Conservation (phyloP, 2,113 vertebrate genomes). For the Mormyrus lacerda region DNA sequence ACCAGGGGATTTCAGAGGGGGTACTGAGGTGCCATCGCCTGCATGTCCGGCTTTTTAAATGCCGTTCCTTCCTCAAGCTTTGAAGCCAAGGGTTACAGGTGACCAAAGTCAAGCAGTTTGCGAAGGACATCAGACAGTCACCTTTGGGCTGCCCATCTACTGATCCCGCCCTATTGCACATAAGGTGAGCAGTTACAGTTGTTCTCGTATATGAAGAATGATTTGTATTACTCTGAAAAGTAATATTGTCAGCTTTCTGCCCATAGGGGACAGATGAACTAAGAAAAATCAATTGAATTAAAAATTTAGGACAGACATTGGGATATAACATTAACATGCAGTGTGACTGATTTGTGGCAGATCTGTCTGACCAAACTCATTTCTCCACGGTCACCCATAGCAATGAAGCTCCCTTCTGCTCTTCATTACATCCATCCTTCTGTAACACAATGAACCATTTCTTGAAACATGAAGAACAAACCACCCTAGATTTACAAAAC, state of each 20-base stretch:
- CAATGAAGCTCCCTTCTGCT: neutral
- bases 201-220: neutral
- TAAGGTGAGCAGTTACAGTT: neutral
- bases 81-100: neutral
- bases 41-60: neutral
- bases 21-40: neutral
- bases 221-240: neutral
- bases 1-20: conserved; percentile 20
- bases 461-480: neutral
- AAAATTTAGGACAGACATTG: neutral
- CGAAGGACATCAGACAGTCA: neutral
- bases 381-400: neutral
- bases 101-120: neutral
- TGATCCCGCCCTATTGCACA: neutral
- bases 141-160: neutral
- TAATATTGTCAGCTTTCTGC: neutral
- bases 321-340: neutral
- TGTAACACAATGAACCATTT: neutral
- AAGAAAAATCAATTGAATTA: neutral
- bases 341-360: neutral
- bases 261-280: neutral
- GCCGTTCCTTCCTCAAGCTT: neutral
- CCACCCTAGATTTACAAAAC: neutral
- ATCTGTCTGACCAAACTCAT: neutral
- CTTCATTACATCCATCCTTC: neutral